These are phyloP conservation scores for Nymphalis io DNA, from an alignment of 1,140 invertebrate species.

Conservation along the genomic window DNA sequence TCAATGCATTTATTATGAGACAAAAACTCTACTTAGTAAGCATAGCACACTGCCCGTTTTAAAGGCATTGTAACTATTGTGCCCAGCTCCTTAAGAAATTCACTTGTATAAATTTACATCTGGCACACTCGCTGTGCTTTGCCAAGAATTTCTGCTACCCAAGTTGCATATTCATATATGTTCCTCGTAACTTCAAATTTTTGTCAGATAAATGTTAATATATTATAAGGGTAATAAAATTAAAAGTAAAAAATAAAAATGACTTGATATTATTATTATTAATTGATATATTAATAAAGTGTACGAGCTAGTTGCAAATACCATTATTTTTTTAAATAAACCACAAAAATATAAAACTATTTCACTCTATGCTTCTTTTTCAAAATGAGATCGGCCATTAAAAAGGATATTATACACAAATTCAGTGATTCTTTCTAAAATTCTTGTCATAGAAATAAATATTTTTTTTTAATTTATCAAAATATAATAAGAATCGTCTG, in stretches of 20 bases:
- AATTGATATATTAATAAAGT: too few species aligned
- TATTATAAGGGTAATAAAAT: neutral
- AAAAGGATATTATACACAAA: too few species aligned
- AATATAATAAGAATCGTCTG: too few species aligned
- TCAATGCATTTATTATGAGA: neutral
- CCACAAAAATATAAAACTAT: too few species aligned
- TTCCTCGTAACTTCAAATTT: slow-evolving; percentile 23
- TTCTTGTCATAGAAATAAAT: too few species aligned
- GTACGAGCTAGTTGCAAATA: too few species aligned
- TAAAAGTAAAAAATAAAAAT: neutral
- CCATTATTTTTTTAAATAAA: too few species aligned
- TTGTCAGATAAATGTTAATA: slow-evolving; percentile 14
- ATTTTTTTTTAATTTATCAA: too few species aligned
- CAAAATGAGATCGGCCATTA: too few species aligned
- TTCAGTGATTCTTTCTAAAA: too few species aligned
- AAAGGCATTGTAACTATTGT: slow-evolving; percentile 18
- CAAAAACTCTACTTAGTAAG: neutral
- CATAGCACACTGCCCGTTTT: slow-evolving; percentile 5
- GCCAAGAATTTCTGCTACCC: slow-evolving; percentile 29
- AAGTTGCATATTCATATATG: slow-evolving; percentile 32
- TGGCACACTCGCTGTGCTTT: slow-evolving; percentile 12
- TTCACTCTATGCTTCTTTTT: too few species aligned
- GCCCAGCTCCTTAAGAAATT: slow-evolving; percentile 17
- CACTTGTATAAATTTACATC: slow-evolving; percentile 21
- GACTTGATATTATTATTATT: too few species aligned